Evolutionary conservation across 1,140 invertebrate genomes (phyloP).

Genomic region (Cylas formicarius): DNA sequence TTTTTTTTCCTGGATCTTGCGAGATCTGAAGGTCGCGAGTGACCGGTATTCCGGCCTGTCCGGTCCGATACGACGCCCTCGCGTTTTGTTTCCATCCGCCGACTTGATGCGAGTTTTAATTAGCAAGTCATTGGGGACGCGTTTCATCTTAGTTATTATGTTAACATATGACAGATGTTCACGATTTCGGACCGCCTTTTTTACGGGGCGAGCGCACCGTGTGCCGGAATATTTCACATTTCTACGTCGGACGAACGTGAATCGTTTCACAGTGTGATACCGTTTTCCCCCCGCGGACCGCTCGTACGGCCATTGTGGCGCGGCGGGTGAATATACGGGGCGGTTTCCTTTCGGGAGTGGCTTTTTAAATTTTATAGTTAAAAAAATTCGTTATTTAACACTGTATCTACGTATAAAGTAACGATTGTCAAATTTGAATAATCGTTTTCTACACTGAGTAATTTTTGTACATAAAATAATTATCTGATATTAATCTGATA

Average conservation of each 20-base stretch:
- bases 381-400: too few relatives aligned
- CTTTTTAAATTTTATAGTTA: too few relatives aligned
- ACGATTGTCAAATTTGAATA: too few relatives aligned
- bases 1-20: too few relatives aligned
- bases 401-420: too few relatives aligned
- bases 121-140: conserved; percentile 34
- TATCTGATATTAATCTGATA: too few relatives aligned
- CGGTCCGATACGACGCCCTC: not conserved
- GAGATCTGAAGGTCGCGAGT: not conserved
- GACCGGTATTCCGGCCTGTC: conserved; percentile 2
- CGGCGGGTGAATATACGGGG: too few relatives aligned
- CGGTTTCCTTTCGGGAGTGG: too few relatives aligned
- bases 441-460: too few relatives aligned
- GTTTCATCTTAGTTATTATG: conserved; percentile 36
- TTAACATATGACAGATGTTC: conserved; percentile 36
- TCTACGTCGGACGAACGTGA: conserved; percentile 18
- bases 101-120: conserved; percentile 33
- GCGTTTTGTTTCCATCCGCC: not conserved
- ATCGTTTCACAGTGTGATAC: conserved; percentile 17
- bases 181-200: conserved; percentile 31
- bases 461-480: too few relatives aligned
- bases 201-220: conserved; percentile 24
- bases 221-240: conserved; percentile 27
- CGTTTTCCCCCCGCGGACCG: conserved; percentile 21
- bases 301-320: too few relatives aligned